Base-by-base conservation (phyloP, 2,888 invertebrate species). In the Ormia ochracea region DNA sequence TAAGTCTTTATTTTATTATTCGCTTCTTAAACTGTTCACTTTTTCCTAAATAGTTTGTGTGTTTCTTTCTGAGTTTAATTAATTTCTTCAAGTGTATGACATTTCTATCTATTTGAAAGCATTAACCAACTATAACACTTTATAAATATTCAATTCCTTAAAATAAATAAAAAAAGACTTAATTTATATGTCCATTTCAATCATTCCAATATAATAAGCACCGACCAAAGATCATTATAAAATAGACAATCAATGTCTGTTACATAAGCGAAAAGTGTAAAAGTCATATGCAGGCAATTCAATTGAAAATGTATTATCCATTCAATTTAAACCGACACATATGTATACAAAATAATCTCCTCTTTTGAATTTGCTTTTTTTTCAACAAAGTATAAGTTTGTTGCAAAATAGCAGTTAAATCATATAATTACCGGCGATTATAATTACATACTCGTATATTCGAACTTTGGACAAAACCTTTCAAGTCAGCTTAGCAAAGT, bases 221-320 rank as follows among this genome's bases (percentile, higher is more conserved):
- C 23, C 14, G 77, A 54, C 66, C 72, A 78, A 78, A 78, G 72
- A 78, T 61, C 78, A 73, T 50, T 72, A 43, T 48, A 45, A 65
- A 59, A 28, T 19, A 28, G 38, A 58, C 38, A 38, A 72, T 72
- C 36, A 33, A 56, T 36, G 48, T 10, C 4, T 14, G 26, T 66
- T 72, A 58, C 31, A 41, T 36, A 77, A 77, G 23, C n/a, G 26
- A 23, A 48, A 41, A 59, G 14, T 63, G 19, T 28, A 56, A n/a
- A 45, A n/a, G 21, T 19, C 3, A 61, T 45, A 45, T 31, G 28
- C 14, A 12, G 10, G 14, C 23, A 41, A 59, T 36, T 23, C 36
- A 50, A 65, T 52, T 38, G 26, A 38, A 52, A 50, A 38, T 28
- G 14, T 26, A 48, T 26, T 36, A 56, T 77, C 50, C 48, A 63